Percentiles rank a stretch among this genome's conserved stretches.
Conservation (phyloP, 2,113 vertebrate genomes). For the Casuarius casuarius region DNA sequence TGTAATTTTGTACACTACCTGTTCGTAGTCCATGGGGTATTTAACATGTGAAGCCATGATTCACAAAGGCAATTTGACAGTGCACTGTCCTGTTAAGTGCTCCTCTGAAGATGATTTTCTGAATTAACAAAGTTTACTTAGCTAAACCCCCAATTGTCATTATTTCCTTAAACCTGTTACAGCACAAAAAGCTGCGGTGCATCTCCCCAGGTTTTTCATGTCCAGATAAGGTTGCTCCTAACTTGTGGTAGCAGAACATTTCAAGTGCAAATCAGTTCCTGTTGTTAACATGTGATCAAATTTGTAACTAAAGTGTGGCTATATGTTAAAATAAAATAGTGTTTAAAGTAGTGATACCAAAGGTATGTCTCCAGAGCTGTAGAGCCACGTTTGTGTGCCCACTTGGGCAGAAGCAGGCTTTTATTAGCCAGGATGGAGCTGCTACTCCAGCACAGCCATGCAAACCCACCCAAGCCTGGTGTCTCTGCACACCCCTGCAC, state of each 20-base stretch:
- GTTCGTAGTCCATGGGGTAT: accelerated
- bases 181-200: not conserved
- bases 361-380: not conserved
- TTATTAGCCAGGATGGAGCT: not conserved
- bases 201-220: not conserved
- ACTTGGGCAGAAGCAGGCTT: not conserved
- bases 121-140: not conserved
- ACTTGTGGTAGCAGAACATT: not conserved
- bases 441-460: not conserved
- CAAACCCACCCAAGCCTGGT: not conserved
- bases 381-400: not conserved
- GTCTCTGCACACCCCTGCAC: not conserved
- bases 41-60: not conserved
- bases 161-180: not conserved
- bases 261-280: not conserved
- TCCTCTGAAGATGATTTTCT: not conserved
- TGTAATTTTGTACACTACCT: not conserved
- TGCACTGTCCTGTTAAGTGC: not conserved
- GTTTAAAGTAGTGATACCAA: not conserved
- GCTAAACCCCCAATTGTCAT: not conserved
- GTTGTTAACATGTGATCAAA: not conserved
- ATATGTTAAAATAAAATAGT: not conserved
- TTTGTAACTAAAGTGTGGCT: not conserved
- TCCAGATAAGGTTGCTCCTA: not conserved
- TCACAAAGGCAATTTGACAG: not conserved